Percentiles rank a stretch among this genome's conserved stretches.
Evolutionary conservation across 2,113 vertebrate species (phyloP).

Genomic region (Tenrec ecaudatus): DNA sequence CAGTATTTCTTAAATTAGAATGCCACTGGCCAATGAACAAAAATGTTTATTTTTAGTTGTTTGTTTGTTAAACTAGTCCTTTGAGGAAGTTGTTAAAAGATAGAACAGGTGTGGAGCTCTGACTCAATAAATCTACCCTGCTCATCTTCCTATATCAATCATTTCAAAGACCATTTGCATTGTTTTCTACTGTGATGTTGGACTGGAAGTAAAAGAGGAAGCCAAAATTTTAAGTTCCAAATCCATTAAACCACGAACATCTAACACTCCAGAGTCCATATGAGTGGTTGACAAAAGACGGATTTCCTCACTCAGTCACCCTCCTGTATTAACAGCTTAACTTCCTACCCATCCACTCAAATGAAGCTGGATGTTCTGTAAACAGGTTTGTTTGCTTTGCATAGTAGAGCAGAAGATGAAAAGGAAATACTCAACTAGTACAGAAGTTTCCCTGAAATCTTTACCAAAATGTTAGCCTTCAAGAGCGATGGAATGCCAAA

Average conservation of each 20-base stretch:
- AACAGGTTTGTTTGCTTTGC: conserved; percentile 31
- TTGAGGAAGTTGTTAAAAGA: conserved; percentile 76
- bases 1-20: conserved; percentile 52
- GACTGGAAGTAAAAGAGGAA: conserved; percentile 70
- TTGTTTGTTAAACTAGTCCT: background rate
- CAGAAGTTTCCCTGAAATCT: conserved; percentile 32
- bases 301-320: conserved; percentile 60
- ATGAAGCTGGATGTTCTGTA: conserved; percentile 37
- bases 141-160: conserved; percentile 57
- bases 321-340: conserved; percentile 22
- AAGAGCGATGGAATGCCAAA: background rate
- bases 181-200: conserved; percentile 66
- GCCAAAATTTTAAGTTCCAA: conserved; percentile 55
- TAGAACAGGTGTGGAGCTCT: conserved; percentile 77
- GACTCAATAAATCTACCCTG: conserved; percentile 69
- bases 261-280: conserved; percentile 51
- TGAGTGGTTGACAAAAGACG: conserved; percentile 36
- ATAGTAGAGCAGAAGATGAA: background rate
- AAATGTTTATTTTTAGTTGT: background rate
- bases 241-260: conserved; percentile 1
- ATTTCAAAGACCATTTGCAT: conserved; percentile 48
- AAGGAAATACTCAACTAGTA: background rate
- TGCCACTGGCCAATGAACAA: background rate
- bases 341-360: conserved; percentile 54
- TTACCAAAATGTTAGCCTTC: conserved; percentile 27